Base-by-base conservation (phyloP, 2,113 vertebrate genomes). In the Platichthys flesus region DNA sequence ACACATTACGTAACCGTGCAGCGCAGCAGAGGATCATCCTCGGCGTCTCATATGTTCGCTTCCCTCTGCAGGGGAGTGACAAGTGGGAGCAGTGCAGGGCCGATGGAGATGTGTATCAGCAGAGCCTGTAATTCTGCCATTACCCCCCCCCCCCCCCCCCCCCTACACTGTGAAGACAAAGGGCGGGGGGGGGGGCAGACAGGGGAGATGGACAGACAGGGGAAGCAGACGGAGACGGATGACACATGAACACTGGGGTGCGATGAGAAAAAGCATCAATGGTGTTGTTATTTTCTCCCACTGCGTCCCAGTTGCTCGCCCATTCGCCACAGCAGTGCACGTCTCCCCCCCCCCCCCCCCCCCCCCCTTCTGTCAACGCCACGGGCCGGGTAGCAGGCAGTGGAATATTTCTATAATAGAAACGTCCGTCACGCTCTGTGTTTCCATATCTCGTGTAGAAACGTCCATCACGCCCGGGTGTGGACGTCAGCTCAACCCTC, bases 381-480 rank as follows among this genome's bases (percentile, higher is more conserved):
- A 68, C 69, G 60, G 75, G 54, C 78, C 21, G 56, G 55, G 58
- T 6, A 67, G 69, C 68, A 80, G 65, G 58, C 79, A 42, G 52
- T 40, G 62, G 51, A 67, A 71, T 70, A 79, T 76, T 87, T 88
- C 71, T 74, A 82, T 86, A 73, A 91, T 90, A 84, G 88, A 91
- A 90, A 83, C 83, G n/a, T n/a, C n/a, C n/a, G n/a, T n/a, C n/a
- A n/a, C n/a, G n/a, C n/a, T n/a, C n/a, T n/a, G n/a, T n/a, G n/a
- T n/a, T n/a, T n/a, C n/a, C n/a, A n/a, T n/a, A n/a, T n/a, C n/a
- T n/a, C n/a, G n/a, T n/a, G n/a, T n/a, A n/a, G n/a, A n/a, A n/a
- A n/a, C n/a, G 90, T 93, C 86, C 63, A 84, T 90, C 89, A 92
- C 73, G 66, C 86, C 81, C 74, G 23, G 15, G 62, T 74, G n/a